phyloP scores from a whole-genome alignment of 2,888 invertebrate genomes.

The Macrosiphum euphorbiae region DNA sequence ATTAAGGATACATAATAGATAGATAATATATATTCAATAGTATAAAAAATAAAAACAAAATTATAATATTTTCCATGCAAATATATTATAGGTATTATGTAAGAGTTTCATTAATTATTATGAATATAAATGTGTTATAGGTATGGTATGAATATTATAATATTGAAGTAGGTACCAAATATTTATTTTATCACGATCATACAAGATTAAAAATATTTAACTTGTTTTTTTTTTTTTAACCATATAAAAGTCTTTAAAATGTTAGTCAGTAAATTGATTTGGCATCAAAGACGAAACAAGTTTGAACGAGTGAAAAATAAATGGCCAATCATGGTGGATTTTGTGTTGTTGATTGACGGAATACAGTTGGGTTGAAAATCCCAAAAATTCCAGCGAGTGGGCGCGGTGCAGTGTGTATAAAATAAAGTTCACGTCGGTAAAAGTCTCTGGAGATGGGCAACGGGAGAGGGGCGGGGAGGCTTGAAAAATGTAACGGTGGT shows the following conservation, averaged over 20 bases:
- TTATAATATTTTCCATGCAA: neutral
- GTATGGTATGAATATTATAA: neutral
- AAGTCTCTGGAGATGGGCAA: constrained; percentile 19
- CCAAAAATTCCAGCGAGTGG: neutral
- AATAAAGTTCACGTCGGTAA: constrained; percentile 19
- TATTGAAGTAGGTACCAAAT: neutral
- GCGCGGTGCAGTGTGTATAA: neutral
- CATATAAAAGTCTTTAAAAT: neutral
- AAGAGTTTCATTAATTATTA: neutral
- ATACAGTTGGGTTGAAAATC: neutral
- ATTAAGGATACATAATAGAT: neutral
- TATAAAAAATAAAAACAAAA: neutral
- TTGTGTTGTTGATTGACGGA: neutral
- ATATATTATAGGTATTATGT: neutral
- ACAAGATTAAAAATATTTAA: neutral
- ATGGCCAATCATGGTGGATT: neutral
- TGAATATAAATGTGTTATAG: neutral
- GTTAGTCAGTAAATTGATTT: neutral
- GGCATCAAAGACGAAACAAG: neutral
- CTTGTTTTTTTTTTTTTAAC: neutral
- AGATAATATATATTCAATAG: no score
- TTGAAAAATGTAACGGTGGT: neutral
- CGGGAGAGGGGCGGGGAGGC: neutral
- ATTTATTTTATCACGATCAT: neutral
- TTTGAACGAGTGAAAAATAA: neutral